These are phyloP conservation scores for Hyphantria cunea DNA, from an alignment of 1,140 invertebrate species.

Conservation along the genomic window DNA sequence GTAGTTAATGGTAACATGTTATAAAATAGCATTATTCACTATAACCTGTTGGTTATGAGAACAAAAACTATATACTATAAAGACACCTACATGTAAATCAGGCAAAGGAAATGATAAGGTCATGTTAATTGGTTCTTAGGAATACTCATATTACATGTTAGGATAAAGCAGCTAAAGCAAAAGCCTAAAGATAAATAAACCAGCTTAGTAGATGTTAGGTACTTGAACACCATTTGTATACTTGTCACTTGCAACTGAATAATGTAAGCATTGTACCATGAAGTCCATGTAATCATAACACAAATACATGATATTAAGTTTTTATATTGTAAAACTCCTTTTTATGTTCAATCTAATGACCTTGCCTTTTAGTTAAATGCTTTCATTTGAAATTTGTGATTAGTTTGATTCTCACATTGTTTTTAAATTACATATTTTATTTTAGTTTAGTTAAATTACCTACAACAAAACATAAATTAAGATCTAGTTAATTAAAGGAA, in stretches of 20 bases:
- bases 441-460: conserved; percentile 35
- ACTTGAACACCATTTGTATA: conserved; percentile 14
- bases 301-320: conserved; percentile 7
- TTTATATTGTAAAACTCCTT: conserved; percentile 15
- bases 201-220: conserved; percentile 25
- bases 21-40: conserved; percentile 24
- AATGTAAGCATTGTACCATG: conserved; percentile 13
- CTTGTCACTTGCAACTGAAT: conserved; percentile 12
- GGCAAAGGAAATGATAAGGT: conserved; percentile 1
- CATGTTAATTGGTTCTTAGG: conserved; percentile 9
- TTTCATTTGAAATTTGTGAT: conserved; percentile 29
- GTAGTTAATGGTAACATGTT: conserved; percentile 67
- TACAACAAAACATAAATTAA: conserved; percentile 52
- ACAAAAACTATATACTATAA: conserved; percentile 25
- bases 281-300: conserved; percentile 10
- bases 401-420: conserved; percentile 35
- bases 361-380: conserved; percentile 29
- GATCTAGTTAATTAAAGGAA: conserved; percentile 48
- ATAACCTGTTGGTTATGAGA: conserved; percentile 28
- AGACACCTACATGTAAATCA: conserved; percentile 6
- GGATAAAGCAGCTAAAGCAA: conserved; percentile 30
- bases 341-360: conserved; percentile 19
- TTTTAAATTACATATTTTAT: conserved; percentile 31
- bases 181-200: conserved; percentile 15
- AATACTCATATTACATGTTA: conserved; percentile 18